Percentiles rank a stretch among this genome's conserved stretches.
Conservation (phyloP, 1,140 invertebrate genomes). For the Rhynchophorus ferrugineus region DNA sequence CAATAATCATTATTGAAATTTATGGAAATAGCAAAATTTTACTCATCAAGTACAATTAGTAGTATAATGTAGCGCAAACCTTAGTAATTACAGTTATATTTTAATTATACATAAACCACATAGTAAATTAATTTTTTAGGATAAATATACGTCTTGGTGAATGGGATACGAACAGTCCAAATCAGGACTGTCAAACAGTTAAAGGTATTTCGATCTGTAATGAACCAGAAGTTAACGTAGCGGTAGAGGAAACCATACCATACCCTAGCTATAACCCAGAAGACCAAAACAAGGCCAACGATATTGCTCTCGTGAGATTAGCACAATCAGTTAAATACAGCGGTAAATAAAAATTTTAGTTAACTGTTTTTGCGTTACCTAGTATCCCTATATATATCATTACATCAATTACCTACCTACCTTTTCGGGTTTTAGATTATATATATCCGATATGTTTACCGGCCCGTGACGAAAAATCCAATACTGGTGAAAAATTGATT, state of each 20-base stretch:
- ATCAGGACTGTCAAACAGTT: conserved; percentile 48
- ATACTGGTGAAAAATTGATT: conserved; percentile 38
- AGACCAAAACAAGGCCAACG: conserved; percentile 26
- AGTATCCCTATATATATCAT: neutral
- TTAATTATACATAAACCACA: too few relatives aligned
- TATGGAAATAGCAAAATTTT: too few relatives aligned
- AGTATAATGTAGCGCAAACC: too few relatives aligned
- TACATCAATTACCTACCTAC: neutral
- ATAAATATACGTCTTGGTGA: conserved; percentile 54
- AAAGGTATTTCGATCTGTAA: conserved; percentile 30
- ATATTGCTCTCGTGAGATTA: conserved; percentile 36
- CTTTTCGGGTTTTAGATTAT: conserved; percentile 33
- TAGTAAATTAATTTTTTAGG: too few relatives aligned
- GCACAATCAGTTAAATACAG: conserved; percentile 23
- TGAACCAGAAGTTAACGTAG: conserved; percentile 31
- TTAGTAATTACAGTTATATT: too few relatives aligned
- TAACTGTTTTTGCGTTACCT: neutral
- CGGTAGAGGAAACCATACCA: conserved; percentile 28
- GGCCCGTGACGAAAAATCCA: conserved; percentile 25
- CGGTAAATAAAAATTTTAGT: conserved; percentile 20
- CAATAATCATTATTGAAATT: too few relatives aligned
- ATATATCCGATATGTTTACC: conserved; percentile 65
- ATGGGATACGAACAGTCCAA: conserved; percentile 43
- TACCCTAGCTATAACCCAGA: conserved; percentile 32
- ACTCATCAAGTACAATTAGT: too few relatives aligned